Conservation (phyloP, 1,140 invertebrate species). For the Tetragnatha versicolor region DNA sequence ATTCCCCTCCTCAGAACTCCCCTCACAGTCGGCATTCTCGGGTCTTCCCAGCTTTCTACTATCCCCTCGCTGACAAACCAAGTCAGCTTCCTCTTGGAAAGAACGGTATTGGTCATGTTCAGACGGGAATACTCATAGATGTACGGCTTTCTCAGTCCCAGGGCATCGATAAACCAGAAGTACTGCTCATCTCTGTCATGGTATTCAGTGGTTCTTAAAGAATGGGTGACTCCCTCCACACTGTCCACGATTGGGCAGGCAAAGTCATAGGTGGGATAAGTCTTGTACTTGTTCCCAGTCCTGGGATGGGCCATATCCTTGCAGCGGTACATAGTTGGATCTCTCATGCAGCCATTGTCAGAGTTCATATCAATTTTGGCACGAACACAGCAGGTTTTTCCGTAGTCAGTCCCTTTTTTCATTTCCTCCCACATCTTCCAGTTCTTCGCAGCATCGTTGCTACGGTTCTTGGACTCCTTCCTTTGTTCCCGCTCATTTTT, state of each 20-base stretch:
- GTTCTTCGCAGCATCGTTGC: slow-evolving; percentile 86
- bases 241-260: slow-evolving; percentile 99
- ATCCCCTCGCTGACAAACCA: slow-evolving; percentile 94
- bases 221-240: slow-evolving; percentile 96
- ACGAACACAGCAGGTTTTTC: slow-evolving; percentile 88
- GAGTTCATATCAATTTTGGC: slow-evolving; percentile 99
- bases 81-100: slow-evolving; percentile 96
- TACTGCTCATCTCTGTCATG: slow-evolving; percentile 98
- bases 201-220: slow-evolving; percentile 97
- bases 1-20: slow-evolving; percentile 94
- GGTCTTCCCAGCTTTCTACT: slow-evolving; percentile 99
- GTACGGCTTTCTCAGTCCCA: slow-evolving; percentile 86
- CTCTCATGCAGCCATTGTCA: slow-evolving; percentile 94
- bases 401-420: slow-evolving; percentile 81
- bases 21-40: slow-evolving; percentile 96
- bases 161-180: slow-evolving; percentile 92
- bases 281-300: slow-evolving; percentile 94
- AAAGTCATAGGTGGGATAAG: slow-evolving; percentile 99
- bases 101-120: slow-evolving; percentile 96
- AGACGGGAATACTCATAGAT: slow-evolving; percentile 96
- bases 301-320: slow-evolving; percentile 92
- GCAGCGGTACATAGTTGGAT: slow-evolving; percentile 99
- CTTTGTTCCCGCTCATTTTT: slow-evolving; percentile 92
- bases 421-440: slow-evolving; percentile 93
- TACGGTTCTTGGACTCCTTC: slow-evolving; percentile 83